Evolutionary conservation across 2,113 vertebrate species (phyloP).

Genomic region (Ceyx cyanopectus): DNA sequence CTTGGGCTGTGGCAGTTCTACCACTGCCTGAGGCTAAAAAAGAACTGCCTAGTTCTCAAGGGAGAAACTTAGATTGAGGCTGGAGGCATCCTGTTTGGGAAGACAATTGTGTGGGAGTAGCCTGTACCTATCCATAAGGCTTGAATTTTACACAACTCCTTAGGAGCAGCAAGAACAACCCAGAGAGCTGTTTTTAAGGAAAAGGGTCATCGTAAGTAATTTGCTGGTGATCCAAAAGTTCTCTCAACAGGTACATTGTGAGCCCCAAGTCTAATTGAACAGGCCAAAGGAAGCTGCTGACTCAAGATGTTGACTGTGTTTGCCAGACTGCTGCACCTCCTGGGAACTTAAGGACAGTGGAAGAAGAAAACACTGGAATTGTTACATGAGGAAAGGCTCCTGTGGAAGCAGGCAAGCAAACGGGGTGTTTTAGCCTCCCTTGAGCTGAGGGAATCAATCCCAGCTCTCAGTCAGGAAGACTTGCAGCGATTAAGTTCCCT

Average conservation of each 20-base stretch:
- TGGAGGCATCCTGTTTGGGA: neutral
- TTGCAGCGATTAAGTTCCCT: neutral
- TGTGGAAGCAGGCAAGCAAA: neutral
- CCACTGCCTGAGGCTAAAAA: neutral
- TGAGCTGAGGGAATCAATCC: neutral
- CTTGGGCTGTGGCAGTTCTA: neutral
- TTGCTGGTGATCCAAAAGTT: neutral
- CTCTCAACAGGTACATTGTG: neutral
- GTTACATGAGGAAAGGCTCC: neutral
- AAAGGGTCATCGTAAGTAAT: neutral
- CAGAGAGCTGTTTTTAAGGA: neutral
- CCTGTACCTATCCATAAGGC: neutral
- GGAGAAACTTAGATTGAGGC: neutral
- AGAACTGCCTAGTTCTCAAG: neutral
- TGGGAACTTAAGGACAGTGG: accelerated
- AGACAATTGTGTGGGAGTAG: neutral
- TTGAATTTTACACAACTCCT: neutral
- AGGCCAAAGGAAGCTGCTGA: neutral
- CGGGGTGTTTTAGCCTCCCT: neutral
- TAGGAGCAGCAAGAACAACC: neutral
- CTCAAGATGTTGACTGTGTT: neutral
- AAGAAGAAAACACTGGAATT: neutral
- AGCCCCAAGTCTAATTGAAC: neutral
- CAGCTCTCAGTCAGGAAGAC: neutral
- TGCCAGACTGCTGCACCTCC: neutral